Evolutionary conservation across 1,140 invertebrate species (phyloP), one percentile per base, ranked within the genome.

Genomic region (Drosophila parvula): DNA sequence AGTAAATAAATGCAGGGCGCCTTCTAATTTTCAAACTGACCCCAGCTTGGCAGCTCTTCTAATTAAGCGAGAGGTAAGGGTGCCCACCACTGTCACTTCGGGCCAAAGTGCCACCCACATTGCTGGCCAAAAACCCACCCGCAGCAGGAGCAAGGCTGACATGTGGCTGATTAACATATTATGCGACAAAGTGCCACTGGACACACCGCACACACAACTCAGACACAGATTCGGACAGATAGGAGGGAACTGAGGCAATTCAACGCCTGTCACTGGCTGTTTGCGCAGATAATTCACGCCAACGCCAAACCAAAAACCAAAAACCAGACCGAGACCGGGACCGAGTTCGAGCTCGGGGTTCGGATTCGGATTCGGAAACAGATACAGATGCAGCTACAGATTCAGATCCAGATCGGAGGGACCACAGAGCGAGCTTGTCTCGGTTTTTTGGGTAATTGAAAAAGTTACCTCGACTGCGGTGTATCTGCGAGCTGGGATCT

Each of bases 111-210:
- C 61, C 74, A 74, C 76, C 61, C 73, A 80, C 36, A 68, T 22
- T 36, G 58, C 44, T 62, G 56, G 38, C 38, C 43, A 12, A 40
- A 78, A 79, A 81, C 47, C 69, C 70, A 63, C 71, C 76, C 79
- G 71, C 83, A 84, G 61, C 11, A 67, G 64, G 50, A 69, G 41
- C 61, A 53, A 41, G 64, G 18, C 64, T 88, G 83, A 79, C 84
- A 86, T 86, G 79, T 89, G 79, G 73, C 73, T 86, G 83, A 86
- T 86, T 86, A 86, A 86, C 83, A 86, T 86, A 86, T 86, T 86
- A 83, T 89, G 83, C 83, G 83, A 86, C 83, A 86, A 86, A 88
- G 67, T 83, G 81, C 81, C 81, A 85, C 81, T 81, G 81, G 77
- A 85, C 68, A 81, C 67, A 64, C 63, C 58, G 47, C 67, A 76